Conservation (phyloP, 2,113 vertebrate species). For the Mastomys natalensis region DNA sequence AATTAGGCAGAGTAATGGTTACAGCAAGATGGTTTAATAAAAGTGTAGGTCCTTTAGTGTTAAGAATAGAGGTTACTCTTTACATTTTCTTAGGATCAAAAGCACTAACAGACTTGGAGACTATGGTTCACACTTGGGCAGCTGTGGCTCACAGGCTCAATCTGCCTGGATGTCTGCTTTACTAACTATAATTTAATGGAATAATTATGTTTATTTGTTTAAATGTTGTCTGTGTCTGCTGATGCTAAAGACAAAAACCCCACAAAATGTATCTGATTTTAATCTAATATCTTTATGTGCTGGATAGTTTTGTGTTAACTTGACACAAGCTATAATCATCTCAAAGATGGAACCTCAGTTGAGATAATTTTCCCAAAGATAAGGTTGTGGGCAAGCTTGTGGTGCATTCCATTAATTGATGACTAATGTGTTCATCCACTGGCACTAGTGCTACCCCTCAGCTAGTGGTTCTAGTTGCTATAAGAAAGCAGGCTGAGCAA, state of each 20-base stretch:
- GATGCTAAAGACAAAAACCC: neutral
- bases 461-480: neutral
- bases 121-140: neutral
- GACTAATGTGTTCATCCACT: neutral
- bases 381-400: neutral
- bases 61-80: slow-evolving; percentile 9
- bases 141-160: neutral
- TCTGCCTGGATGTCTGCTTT: neutral
- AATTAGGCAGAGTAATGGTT: neutral
- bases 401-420: neutral
- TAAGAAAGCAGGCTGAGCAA: too few species aligned
- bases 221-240: neutral
- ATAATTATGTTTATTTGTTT: neutral
- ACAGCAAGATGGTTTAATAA: neutral
- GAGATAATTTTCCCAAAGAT: neutral
- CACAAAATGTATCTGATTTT: neutral
- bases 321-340: neutral
- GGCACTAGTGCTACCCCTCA: neutral
- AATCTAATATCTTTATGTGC: neutral
- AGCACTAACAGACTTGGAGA: neutral
- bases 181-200: neutral
- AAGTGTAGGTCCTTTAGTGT: neutral
- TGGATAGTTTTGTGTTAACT: neutral
- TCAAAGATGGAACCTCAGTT: neutral
- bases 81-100: neutral